Percentiles rank a stretch among this genome's conserved stretches.
Evolutionary conservation across 2,113 vertebrate species (phyloP).

Genomic region (Xerus inauris): DNA sequence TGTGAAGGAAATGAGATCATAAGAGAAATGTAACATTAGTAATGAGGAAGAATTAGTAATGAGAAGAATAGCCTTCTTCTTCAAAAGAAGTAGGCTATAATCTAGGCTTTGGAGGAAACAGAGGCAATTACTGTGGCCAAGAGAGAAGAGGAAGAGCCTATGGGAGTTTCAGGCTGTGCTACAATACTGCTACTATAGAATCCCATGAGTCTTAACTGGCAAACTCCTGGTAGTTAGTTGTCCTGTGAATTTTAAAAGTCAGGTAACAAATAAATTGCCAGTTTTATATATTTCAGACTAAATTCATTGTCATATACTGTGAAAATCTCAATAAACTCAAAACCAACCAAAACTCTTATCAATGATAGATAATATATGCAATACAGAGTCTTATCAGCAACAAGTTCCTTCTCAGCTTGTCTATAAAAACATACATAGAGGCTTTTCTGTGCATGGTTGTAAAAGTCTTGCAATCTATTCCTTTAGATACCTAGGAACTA

Average conservation of each 20-base stretch:
- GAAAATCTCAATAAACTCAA: conserved; percentile 24
- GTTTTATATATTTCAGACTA: conserved; percentile 28
- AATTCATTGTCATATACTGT: background rate
- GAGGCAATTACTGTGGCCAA: background rate
- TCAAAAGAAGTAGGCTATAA: background rate
- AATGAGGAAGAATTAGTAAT: background rate
- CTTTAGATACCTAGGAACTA: background rate
- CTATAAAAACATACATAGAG: conserved; percentile 16
- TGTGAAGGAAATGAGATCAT: background rate
- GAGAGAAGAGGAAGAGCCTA: background rate
- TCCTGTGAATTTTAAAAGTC: conserved; percentile 16
- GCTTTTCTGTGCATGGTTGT: conserved; percentile 2
- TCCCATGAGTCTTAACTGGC: background rate
- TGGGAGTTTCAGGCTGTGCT: background rate
- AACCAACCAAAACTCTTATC: conserved; percentile 17
- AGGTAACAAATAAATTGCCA: conserved; percentile 7
- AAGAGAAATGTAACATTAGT: conserved; percentile 6
- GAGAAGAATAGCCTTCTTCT: too few relatives aligned
- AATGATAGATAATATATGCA: conserved; percentile 32
- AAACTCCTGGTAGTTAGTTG: background rate
- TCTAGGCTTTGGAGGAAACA: background rate
- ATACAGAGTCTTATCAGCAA: conserved; percentile 14
- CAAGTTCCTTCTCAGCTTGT: background rate
- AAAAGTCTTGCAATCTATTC: background rate
- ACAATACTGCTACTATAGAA: background rate